phyloP scores from a whole-genome alignment of 1,140 invertebrate species.

The Bombus superbus region DNA sequence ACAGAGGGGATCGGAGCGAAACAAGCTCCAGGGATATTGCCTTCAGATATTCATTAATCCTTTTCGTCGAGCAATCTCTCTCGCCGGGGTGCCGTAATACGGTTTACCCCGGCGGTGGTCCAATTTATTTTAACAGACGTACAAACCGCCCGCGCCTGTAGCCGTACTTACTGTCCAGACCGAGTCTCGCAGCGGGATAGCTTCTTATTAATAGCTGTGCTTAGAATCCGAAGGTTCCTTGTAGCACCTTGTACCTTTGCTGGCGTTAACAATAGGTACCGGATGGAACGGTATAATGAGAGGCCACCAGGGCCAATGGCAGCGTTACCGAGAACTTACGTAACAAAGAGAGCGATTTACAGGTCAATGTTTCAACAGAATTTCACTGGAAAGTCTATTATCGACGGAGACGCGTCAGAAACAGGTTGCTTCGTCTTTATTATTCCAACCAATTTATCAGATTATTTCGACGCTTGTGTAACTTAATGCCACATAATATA shows the following conservation, averaged over 20 bases:
- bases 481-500: background rate
- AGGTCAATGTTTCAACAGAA: background rate
- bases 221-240: slow-evolving; percentile 30
- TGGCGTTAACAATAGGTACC: slow-evolving; percentile 31
- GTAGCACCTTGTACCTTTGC: slow-evolving; percentile 33
- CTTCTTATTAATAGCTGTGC: slow-evolving; percentile 48
- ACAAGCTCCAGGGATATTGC: slow-evolving; percentile 1
- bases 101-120: slow-evolving; percentile 19
- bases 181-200: slow-evolving; percentile 10
- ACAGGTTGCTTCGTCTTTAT: background rate
- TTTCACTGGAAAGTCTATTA: background rate
- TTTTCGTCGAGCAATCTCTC: slow-evolving; percentile 27
- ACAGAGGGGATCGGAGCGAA: background rate
- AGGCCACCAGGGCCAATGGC: background rate
- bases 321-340: background rate
- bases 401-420: background rate
- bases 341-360: background rate
- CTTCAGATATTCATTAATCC: slow-evolving; percentile 36
- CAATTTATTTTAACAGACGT: slow-evolving; percentile 38
- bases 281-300: slow-evolving; percentile 28
- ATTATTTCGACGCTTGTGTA: background rate
- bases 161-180: slow-evolving; percentile 1
- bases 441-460: background rate
- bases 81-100: slow-evolving; percentile 12
- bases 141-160: slow-evolving; percentile 3